Evolutionary conservation across 2,888 invertebrate genomes (phyloP), one percentile per base, ranked within the genome.

Genomic region (Metacarcinus magister): DNA sequence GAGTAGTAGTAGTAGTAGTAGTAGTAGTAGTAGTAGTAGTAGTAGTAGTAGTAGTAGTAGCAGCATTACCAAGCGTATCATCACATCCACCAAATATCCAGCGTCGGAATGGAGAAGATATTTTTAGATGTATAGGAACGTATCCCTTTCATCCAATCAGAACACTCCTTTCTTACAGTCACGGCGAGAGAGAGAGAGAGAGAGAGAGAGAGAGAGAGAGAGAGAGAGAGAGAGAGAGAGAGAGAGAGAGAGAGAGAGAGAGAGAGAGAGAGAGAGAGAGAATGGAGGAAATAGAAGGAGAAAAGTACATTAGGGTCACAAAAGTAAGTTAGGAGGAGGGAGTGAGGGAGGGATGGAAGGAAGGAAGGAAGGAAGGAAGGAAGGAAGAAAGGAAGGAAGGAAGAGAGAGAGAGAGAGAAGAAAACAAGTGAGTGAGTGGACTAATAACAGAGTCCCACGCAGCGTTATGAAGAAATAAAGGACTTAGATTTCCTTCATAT

Each of bases 221-320:
- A 54, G 54, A 54, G 54, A 54, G 54, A 54, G 8, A 54, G 54
- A 54, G 54, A 7, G 3, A 54, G 3, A 7, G 8, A 7, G 8
- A 54, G 3, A 54, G 54, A 54, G 8, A 54, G 8, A 54, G 54
- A 54, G 90, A 90, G 43, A 90, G 43, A 90, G 43, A 90, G 90
- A 90, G 90, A 39, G 90, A 90, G 90, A 90, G 90, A 90, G 90
- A 23, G 89, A 89, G 89, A 89, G 89, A 28, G 89, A 32, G n/a
- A 13, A 39, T 16, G 13, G 28, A 7, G 28, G 87, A 23, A n/a
- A 87, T 8, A 87, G n/a, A 87, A 28, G n/a, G n/a, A n/a, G n/a
- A n/a, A n/a, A n/a, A n/a, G n/a, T n/a, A n/a, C n/a, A n/a, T n/a
- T n/a, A n/a, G 54, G 54, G 54, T 8, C 5, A 54, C 54, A 7